Base-by-base conservation (phyloP, 2,888 invertebrate genomes). In the Bombylius major region DNA sequence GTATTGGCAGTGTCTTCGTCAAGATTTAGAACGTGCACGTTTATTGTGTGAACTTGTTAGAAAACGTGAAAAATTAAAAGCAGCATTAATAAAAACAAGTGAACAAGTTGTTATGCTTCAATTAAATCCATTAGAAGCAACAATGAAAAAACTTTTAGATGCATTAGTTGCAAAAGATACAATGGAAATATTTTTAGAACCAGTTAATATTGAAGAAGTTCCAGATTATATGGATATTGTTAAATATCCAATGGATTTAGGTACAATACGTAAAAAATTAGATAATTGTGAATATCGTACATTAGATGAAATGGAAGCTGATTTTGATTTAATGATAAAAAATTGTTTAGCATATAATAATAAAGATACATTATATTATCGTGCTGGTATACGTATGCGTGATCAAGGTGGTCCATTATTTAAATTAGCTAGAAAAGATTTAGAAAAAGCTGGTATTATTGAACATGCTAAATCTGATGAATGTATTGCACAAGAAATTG, bases 281-380 rank as follows among this genome's bases (percentile, higher is more conserved):
- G 86, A 87, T 54, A 75, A 76, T 49, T 81, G 82, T 51, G 73
- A 78, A 53, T 92, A 93, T 70, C 74, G 76, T 8, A 81, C 80
- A 53, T 77, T 97, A 47, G 84, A 86, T 59, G 83, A 87, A 42
- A 82, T 98, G 66, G 89, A 93, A 67, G 78, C 78, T 0, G 98
- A 99, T 76, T 97, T 98, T 70, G 83, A 87, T 66, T 79, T 97
- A n/a, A 97, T 99, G 89, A 89, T 97, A 56, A 83, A 84, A 62
- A 99, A 99, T 74, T 99, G 98, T 69, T 79, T 94, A 65, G 87
- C 87, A 0, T 99, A 98, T 71, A 99, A 99, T 71, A 87, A 89
- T 62, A 90, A 91, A 69, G 95, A 96, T 65, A 96, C 96, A 0
- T 87, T 95, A 56, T 97, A 93, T 72, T 96, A 95, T 72, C 84